Evolutionary conservation across 2,797 vertebrate species (phyloP), one percentile per base, ranked within the genome.

Genomic region (Bovichtus variegatus): DNA sequence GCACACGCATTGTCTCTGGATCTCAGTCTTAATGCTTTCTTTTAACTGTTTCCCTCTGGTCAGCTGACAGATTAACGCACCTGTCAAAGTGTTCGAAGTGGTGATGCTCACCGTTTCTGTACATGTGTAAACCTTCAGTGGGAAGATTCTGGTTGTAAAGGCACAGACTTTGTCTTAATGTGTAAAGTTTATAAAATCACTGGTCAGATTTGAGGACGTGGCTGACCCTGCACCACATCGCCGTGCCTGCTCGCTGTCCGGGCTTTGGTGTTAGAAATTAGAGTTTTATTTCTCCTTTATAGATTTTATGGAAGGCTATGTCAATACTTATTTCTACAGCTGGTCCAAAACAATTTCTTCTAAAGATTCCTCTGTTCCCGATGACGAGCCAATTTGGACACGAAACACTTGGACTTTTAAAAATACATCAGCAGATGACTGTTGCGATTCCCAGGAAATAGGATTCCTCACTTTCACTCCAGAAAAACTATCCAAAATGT

Each of bases 1-100:
- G 67, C 80, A 77, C 71, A 38, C 57, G 75, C 72, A 84, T 83
- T 88, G 96, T 96, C 95, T 96, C 95, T 94, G 71, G 73, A 57
- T 76, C 73, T 70, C 55, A 50, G 80, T 78, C 74, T n/a, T 62
- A 40, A 57, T 57, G 68, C 74, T 82, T 74, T 69, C 70, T 46
- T 60, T 60, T 34, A 69, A 43, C 68, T 57, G 43, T 80, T 79
- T 76, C 62, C 55, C 19, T 71, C 41, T 72, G 47, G 54, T 74
- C 76, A 44, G 69, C 46, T 72, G 65, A 77, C 65, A 71, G 36
- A 53, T 57, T 34, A 41, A 64, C 6, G 18, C 61, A 76, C 71
- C 76, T 75, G 74, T 43, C 65, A 70, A 27, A 69, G 49, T 50
- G 18, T 51, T 67, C 29, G 8, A 67, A 78, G 71, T 23, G 53